Base-by-base conservation (phyloP, 1,140 invertebrate species). In the Drosophila bocki region DNA sequence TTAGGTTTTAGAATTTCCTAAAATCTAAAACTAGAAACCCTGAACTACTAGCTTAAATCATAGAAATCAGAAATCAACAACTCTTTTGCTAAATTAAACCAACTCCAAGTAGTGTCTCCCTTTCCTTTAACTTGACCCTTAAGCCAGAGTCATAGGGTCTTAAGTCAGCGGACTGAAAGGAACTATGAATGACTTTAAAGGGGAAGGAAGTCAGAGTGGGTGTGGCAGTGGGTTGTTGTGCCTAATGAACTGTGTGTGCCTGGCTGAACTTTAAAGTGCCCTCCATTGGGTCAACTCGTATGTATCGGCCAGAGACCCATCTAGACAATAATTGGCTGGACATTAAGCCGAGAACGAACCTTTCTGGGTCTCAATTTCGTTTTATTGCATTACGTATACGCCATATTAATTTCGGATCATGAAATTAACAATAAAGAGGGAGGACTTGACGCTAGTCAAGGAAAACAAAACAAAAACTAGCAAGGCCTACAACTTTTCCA, bases 321-420 rank as follows among this genome's bases (percentile, higher is more conserved):
- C 15, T 9, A 42, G 39, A 35, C 22, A 56, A 74, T 76, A 68
- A 77, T 77, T 77, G 75, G 41, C 41, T 17, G 15, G 13, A 22
- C 42, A 37, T 29, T 58, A 32, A 6, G 50, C 29, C 1, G n/a
- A 33, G 39, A 41, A 35, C 33, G 39, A 45, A 35, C 33, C 39
- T 37, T 42, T 37, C 17, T 60, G 8, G 56, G 41, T 9, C 74
- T 77, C 74, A 22, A 61, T 77, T 57, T 60, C 75, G 13, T 61
- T 69, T 77, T 51, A 77, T 77, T 77, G 65, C 75, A 59, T 68
- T 68, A 56, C 62, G 48, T 47, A 77, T 33, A 54, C 17, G 47
- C 32, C 53, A 42, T 77, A 77, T 77, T 77, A 77, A 61, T 77
- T 67, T 77, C 33, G 48, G 45, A 63, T 77, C 64, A 77, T 59